A percentile compares a stretch with the other conserved stretches of the same genome.
These are phyloP conservation scores for Rhopalosiphum nymphaeae DNA, from an alignment of 2,888 invertebrate genomes.

Conservation along the genomic window DNA sequence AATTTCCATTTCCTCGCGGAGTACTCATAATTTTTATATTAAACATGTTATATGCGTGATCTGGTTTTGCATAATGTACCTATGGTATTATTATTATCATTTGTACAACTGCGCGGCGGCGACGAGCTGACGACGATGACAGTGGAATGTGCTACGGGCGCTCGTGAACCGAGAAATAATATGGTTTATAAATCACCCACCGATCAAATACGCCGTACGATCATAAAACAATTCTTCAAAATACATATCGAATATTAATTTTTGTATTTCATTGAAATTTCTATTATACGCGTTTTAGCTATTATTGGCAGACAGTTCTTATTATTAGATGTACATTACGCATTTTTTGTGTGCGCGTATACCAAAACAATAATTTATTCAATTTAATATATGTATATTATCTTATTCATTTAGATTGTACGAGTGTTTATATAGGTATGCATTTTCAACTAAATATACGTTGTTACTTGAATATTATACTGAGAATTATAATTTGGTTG, in stretches of 20 bases:
- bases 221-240: neutral
- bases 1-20: conserved; percentile 8
- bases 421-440: neutral
- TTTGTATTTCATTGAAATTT: neutral
- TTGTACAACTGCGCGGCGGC: neutral
- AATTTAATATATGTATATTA: neutral
- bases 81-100: neutral
- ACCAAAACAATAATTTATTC: neutral
- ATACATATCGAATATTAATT: neutral
- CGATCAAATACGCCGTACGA: neutral
- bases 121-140: neutral
- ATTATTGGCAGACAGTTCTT: neutral
- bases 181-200: neutral
- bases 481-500: neutral
- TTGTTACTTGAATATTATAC: neutral
- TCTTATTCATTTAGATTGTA: neutral
- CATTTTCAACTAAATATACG: neutral
- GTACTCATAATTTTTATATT: neutral
- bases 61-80: conserved; percentile 8
- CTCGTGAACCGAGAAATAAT: neutral
- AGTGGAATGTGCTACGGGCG: neutral
- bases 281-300: neutral
- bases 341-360: neutral
- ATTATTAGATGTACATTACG: neutral
- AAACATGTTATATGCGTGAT: neutral